Evolutionary conservation across 2,797 vertebrate genomes (phyloP).

Genomic region (Tenualosa ilisha): DNA sequence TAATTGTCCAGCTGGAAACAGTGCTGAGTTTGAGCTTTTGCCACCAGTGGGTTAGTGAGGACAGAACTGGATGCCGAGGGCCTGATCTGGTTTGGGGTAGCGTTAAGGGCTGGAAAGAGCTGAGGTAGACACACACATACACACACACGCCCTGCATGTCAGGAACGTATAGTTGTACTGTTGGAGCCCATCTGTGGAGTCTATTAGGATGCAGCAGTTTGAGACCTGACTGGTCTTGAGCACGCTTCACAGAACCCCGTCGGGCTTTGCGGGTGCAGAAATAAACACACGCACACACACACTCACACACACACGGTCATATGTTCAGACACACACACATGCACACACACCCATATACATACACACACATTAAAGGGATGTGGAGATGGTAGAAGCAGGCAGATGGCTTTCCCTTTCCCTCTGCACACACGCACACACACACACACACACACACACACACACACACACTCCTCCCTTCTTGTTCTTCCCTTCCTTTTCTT

Average conservation of each 20-base stretch:
- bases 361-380: not conserved
- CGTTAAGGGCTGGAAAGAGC: not conserved
- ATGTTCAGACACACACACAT: not conserved
- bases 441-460: not conserved
- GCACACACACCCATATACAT: not conserved
- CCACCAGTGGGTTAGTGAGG: not conserved
- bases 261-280: not conserved
- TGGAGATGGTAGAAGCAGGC: not conserved
- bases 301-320: not conserved
- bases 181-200: not conserved
- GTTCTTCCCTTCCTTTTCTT: not conserved
- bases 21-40: not conserved
- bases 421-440: not conserved
- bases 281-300: not conserved
- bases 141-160: not conserved
- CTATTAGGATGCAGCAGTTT: not conserved
- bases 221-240: not conserved
- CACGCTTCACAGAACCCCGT: not conserved
- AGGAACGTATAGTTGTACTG: not conserved
- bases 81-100: not conserved
- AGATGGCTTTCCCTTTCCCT: not conserved
- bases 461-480: too few species aligned
- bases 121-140: not conserved
- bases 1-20: conserved; percentile 13
- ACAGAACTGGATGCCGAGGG: not conserved